phyloP scores from a whole-genome alignment of 2,888 invertebrate genomes.

The Digitonthophagus gazella region DNA sequence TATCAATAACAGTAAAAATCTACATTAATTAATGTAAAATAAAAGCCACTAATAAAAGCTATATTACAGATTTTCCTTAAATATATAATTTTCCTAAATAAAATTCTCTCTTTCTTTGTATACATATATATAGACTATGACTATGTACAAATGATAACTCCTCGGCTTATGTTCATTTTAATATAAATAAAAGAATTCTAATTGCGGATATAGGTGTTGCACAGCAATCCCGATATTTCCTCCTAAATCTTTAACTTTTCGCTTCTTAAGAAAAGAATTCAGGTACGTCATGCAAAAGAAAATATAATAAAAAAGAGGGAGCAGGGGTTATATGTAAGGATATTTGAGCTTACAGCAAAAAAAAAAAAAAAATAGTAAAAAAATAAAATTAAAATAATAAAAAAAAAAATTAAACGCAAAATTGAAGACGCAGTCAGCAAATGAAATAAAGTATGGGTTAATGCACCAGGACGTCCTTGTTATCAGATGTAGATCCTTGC shows the following conservation, averaged over 20 bases:
- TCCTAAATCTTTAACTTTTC: not conserved
- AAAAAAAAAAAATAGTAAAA: slow-evolving; percentile 7
- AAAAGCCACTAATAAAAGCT: slow-evolving; percentile 11
- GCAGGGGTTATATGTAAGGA: not conserved
- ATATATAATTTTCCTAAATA: slow-evolving; percentile 10
- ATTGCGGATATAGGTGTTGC: slow-evolving; percentile 1
- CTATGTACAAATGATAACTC: slow-evolving; percentile 13
- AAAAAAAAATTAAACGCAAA: slow-evolving; percentile 6
- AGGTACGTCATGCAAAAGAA: slow-evolving; percentile 1
- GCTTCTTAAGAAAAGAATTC: slow-evolving; percentile 8
- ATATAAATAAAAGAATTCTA: slow-evolving; percentile 6
- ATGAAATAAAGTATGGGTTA: slow-evolving; percentile 18
- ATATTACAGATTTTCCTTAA: slow-evolving; percentile 4
- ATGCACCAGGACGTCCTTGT: slow-evolving; percentile 28
- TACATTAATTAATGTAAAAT: slow-evolving; percentile 15
- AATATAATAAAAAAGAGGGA: not conserved
- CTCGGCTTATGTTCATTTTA: not conserved
- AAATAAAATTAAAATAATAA: not conserved
- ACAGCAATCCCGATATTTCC: not conserved
- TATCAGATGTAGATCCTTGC: slow-evolving; percentile 48
- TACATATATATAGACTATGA: slow-evolving; percentile 16
- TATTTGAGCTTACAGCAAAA: not conserved
- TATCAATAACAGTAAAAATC: slow-evolving; percentile 7
- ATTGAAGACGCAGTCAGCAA: not conserved
- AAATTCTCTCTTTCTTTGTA: slow-evolving; percentile 13